Evolutionary conservation across 2,797 vertebrate genomes (phyloP).

Genomic region (Microhierax caerulescens): DNA sequence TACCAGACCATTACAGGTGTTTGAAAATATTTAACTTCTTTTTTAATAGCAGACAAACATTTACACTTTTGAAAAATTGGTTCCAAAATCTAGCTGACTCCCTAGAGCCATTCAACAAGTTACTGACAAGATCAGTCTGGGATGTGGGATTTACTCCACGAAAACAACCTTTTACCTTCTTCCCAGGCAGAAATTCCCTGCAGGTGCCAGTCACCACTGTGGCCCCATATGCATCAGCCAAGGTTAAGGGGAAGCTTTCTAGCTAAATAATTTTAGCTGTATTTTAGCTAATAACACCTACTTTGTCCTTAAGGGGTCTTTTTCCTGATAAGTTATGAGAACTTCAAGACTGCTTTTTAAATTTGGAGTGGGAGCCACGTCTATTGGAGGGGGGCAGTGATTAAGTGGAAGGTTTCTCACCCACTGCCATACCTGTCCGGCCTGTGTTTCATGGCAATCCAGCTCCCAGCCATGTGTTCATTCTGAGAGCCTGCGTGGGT

Average conservation of each 20-base stretch:
- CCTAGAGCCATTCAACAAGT: background rate
- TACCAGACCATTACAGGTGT: conserved; percentile 40
- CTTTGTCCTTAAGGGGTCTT: background rate
- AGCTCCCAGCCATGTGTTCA: background rate
- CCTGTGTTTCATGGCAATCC: background rate
- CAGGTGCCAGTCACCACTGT: background rate
- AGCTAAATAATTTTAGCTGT: too few species aligned
- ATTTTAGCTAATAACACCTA: background rate
- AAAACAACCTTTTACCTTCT: conserved; percentile 4
- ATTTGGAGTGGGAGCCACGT: background rate
- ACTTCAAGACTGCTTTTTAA: background rate
- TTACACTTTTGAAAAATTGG: background rate
- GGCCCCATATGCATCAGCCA: background rate
- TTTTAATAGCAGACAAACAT: background rate
- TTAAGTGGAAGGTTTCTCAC: background rate
- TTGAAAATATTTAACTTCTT: conserved; percentile 41
- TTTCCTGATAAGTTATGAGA: background rate
- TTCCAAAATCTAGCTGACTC: background rate
- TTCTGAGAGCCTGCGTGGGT: background rate
- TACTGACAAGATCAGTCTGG: background rate
- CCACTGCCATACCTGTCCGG: rapidly evolving
- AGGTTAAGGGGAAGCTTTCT: background rate
- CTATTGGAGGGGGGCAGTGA: rapidly evolving
- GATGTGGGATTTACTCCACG: background rate
- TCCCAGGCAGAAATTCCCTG: background rate